Evolutionary conservation across 2,888 invertebrate species (phyloP).

Genomic region (Euplexia lucipara): DNA sequence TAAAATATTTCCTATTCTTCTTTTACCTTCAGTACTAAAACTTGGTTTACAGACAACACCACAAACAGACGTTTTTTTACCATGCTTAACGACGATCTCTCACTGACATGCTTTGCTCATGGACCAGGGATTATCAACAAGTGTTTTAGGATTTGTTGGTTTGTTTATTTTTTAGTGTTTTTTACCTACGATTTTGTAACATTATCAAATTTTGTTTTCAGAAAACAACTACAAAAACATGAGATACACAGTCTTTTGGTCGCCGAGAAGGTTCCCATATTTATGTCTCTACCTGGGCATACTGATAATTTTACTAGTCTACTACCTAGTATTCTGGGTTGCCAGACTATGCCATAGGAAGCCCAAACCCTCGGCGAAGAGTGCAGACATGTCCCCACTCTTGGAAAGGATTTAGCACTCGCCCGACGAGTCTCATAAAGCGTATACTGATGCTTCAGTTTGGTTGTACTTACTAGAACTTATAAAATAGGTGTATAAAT

Average conservation of each 20-base stretch:
- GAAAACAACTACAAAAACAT: constrained; percentile 91
- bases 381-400: constrained; percentile 69
- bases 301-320: constrained; percentile 62
- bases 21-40: no score
- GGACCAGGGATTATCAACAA: not conserved
- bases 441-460: constrained; percentile 7
- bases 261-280: constrained; percentile 93
- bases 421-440: not conserved
- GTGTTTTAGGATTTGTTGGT: no score
- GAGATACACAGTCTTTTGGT: constrained; percentile 95
- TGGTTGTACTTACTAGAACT: constrained; percentile 27
- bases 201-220: no score
- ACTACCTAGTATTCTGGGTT: constrained; percentile 66
- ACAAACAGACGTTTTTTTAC: no score
- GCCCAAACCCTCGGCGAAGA: constrained; percentile 40
- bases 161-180: no score
- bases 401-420: constrained; percentile 65
- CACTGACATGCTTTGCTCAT: no score
- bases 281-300: constrained; percentile 90
- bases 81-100: no score
- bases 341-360: constrained; percentile 62
- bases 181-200: not conserved
- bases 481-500: constrained; percentile 14
- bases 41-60: no score
- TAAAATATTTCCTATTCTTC: no score